Percentiles rank a stretch among this genome's conserved stretches.
phyloP scores from a whole-genome alignment of 2,797 vertebrate species.

The Acestrorhynchus altus region DNA sequence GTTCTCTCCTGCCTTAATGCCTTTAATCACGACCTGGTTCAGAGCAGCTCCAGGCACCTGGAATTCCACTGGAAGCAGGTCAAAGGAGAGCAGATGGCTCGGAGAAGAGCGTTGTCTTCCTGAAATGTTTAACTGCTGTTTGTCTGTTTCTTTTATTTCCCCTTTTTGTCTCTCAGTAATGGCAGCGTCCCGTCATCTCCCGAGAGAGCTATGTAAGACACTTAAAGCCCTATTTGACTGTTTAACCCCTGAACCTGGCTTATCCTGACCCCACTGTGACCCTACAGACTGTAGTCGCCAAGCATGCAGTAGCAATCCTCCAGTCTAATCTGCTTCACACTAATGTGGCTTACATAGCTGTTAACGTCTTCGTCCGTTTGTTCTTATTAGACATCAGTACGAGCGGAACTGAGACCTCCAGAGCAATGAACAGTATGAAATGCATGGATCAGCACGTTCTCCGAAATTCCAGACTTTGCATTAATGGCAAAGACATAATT shows the following conservation, averaged over 20 bases:
- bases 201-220: conserved; percentile 76
- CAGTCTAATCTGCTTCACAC: conserved; percentile 52
- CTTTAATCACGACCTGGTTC: background rate
- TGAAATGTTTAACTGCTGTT: conserved; percentile 22
- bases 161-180: conserved; percentile 78
- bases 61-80: no score
- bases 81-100: background rate
- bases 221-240: conserved; percentile 24
- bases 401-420: background rate
- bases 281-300: conserved; percentile 40
- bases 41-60: background rate
- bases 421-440: no score
- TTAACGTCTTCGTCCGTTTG: conserved; percentile 14
- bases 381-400: conserved; percentile 4
- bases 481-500: conserved; percentile 5
- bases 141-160: conserved; percentile 51
- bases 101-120: background rate
- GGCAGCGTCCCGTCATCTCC: conserved; percentile 67
- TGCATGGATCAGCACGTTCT: background rate
- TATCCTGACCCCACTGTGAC: conserved; percentile 17
- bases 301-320: conserved; percentile 64
- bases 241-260: conserved; percentile 21
- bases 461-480: conserved; percentile 4
- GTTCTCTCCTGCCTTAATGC: background rate
- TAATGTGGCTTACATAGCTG: conserved; percentile 5